Evolutionary conservation across 2,888 invertebrate genomes (phyloP), one percentile per base, ranked within the genome.

Genomic region (Pilophorus perplexus): DNA sequence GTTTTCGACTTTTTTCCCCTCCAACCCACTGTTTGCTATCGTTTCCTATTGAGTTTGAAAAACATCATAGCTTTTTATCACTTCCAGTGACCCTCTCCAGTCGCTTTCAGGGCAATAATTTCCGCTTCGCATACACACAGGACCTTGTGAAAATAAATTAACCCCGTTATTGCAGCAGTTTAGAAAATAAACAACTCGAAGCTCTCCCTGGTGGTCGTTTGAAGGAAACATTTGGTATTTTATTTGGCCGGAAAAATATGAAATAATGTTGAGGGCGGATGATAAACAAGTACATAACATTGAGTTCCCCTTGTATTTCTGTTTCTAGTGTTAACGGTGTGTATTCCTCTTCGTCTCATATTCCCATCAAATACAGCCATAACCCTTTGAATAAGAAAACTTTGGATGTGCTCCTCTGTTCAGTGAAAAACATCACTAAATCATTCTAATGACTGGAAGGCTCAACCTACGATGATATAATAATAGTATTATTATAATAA

Each of bases 71-170:
- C 54, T 28, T 54, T 54, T 54, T 33, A 52, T 52, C 27, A 28
- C 28, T 42, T 42, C n/a, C n/a, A n/a, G 72, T 71, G 70, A 65
- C 67, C 67, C 67, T 28, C 66, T 28, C 66, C 14, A 37, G 57
- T 27, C 44, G 6, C 27, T 16, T 23, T 33, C 2, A n/a, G 33
- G 33, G 33, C 33, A 6, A 33, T 33, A 33, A 33, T 33, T 33
- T 33, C 33, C 48, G 42, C 67, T 48, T 57, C 55, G 68, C 8
- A 50, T 6, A 12, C 18, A 20, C 22, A 18, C 50, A 8, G 5
- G 22, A 5, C 22, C 8, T 25, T 8, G 4, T 40, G 25, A 20
- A 60, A 64, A 64, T 28, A 46, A 33, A 50, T 40, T 42, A 64
- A 48, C 42, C 54, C 28, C 50, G 59, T 52, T 66, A 60, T 54